These are phyloP conservation scores for Hypsibius dujardini DNA, from an alignment of 1,140 invertebrate species.

Conservation along the genomic window DNA sequence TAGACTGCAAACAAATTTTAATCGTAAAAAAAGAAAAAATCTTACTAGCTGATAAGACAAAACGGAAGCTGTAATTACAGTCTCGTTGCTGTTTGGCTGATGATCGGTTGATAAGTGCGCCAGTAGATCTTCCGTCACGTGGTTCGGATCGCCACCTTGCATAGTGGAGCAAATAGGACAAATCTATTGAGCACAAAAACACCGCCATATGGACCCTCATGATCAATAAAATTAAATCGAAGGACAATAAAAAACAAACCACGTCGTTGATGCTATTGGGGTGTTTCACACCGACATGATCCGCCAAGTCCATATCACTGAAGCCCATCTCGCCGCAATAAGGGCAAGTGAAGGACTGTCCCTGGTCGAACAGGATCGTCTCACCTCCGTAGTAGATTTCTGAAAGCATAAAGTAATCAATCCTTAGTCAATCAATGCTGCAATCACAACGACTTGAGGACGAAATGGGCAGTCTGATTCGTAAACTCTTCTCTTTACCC, in stretches of 20 bases:
- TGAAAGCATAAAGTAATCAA: conserved; percentile 33
- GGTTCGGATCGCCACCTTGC: conserved; percentile 86
- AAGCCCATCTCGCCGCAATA: conserved; percentile 89
- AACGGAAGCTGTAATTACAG: background rate
- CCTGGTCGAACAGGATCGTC: conserved; percentile 61
- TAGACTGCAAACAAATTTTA: background rate
- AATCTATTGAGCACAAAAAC: conserved; percentile 37
- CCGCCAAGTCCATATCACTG: conserved; percentile 70
- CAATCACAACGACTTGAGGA: too few species aligned
- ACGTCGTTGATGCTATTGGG: conserved; percentile 67
- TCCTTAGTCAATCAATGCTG: too few species aligned
- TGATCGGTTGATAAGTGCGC: conserved; percentile 87
- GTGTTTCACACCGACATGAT: conserved; percentile 77
- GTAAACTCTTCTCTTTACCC: conserved; percentile 39
- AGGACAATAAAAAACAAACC: conserved; percentile 35
- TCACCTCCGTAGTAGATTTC: conserved; percentile 90
- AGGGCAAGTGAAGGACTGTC: conserved; percentile 86
- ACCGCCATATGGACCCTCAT: conserved; percentile 31
- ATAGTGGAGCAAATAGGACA: conserved; percentile 88
- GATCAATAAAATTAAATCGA: background rate
- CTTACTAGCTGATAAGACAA: background rate
- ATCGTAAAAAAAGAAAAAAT: background rate
- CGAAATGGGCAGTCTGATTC: too few species aligned
- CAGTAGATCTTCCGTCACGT: conserved; percentile 91
- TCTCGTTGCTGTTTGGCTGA: conserved; percentile 27